phyloP scores from a whole-genome alignment of 2,113 vertebrate genomes.

The Callipepla californica region DNA sequence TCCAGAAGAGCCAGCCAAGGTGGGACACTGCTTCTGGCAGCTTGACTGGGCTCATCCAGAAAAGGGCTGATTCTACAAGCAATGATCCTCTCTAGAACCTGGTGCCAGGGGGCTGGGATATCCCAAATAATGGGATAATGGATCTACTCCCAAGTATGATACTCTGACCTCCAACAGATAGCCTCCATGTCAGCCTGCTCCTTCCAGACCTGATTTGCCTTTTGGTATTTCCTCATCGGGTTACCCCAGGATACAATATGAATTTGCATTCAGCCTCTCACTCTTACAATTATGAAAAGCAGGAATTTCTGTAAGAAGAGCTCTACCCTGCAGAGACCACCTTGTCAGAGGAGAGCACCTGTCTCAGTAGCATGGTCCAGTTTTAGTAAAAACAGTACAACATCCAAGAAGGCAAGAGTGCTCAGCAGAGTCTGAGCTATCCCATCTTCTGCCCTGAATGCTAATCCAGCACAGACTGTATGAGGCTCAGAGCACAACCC shows the following conservation, averaged over 20 bases:
- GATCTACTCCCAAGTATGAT: background rate
- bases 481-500: background rate
- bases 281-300: background rate
- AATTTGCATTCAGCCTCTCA: background rate
- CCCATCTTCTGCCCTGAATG: background rate
- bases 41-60: background rate
- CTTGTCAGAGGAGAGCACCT: background rate
- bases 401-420: background rate
- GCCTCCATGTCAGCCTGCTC: background rate
- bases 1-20: background rate
- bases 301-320: background rate
- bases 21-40: background rate
- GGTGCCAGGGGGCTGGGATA: background rate
- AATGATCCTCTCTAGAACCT: background rate
- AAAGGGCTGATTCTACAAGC: background rate
- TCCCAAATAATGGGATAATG: background rate
- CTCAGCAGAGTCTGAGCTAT: background rate
- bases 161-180: background rate
- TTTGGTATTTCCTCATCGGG: background rate
- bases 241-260: background rate
- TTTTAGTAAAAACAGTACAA: background rate
- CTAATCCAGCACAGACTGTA: background rate
- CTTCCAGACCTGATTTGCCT: background rate
- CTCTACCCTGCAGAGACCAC: background rate
- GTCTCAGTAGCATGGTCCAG: background rate